Evolutionary conservation across 1,140 invertebrate genomes (phyloP), one percentile per base, ranked within the genome.

Genomic region (Sycobia sp.): DNA sequence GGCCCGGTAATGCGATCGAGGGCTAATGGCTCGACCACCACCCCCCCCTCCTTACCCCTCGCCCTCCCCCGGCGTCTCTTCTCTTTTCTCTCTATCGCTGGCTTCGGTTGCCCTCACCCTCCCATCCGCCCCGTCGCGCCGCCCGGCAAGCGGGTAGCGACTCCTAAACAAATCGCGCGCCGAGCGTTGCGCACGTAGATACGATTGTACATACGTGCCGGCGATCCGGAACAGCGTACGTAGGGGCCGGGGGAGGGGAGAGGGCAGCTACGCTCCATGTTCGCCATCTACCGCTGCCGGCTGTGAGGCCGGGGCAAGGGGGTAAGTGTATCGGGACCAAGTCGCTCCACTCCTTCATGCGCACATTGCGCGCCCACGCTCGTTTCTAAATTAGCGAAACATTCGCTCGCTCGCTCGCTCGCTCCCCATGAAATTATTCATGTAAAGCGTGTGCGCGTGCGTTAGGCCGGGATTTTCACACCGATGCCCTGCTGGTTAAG

Each of bases 91-190:
- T n/a, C n/a, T n/a, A n/a, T n/a, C n/a, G n/a, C n/a, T n/a, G n/a
- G n/a, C n/a, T n/a, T n/a, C n/a, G n/a, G n/a, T n/a, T n/a, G n/a
- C n/a, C n/a, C n/a, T n/a, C n/a, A n/a, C n/a, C n/a, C n/a, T n/a
- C n/a, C n/a, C n/a, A n/a, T n/a, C n/a, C 64, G 54, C 22, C 27
- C 34, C 32, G 8, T 14, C 25, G 14, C 67, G 38, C 9, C 8
- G 54, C 53, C 50, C 49, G 11, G 66, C 65, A 68, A 62, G 56
- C 68, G 67, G n/a, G 71, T 73, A 71, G 59, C 68, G n/a, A n/a
- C n/a, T 70, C 69, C 69, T 70, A 72, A 72, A 73, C 73, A 70
- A 71, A 68, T 73, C 68, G 68, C 68, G 56, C 72, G 66, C 68
- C 68, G 68, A 67, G 56, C 72, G 66, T 67, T 68, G 62, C 62